These are phyloP conservation scores for Australoheros facetus DNA, from an alignment of 2,797 vertebrate genomes.

Conservation along the genomic window DNA sequence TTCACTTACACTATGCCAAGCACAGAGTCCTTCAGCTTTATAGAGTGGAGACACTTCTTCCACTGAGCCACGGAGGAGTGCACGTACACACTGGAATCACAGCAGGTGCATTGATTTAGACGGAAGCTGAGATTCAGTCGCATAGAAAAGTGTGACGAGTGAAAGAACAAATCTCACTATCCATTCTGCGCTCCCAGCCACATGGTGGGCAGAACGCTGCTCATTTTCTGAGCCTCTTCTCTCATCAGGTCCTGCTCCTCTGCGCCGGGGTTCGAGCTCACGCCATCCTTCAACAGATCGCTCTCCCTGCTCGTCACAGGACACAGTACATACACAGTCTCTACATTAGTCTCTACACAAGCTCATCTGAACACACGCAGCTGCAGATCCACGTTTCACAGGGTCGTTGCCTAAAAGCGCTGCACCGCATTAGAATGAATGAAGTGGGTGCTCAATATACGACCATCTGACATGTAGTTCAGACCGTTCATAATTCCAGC, in stretches of 20 bases:
- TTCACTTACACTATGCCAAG: conserved; percentile 96
- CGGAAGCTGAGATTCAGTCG: neutral
- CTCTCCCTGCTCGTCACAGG: conserved; percentile 79
- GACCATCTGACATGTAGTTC: neutral
- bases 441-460: too few relatives aligned
- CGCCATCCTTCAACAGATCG: conserved; percentile 87
- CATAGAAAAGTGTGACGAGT: rapidly evolving
- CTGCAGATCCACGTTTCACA: too few relatives aligned
- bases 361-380: too few relatives aligned
- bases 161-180: conserved; percentile 79
- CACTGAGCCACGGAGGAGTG: conserved; percentile 97
- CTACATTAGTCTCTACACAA: neutral
- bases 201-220: conserved; percentile 96
- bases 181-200: conserved; percentile 98
- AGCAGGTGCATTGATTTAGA: neutral
- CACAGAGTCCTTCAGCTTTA: conserved; percentile 97
- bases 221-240: conserved; percentile 98
- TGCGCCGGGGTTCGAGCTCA: conserved; percentile 82
- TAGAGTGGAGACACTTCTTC: conserved; percentile 96
- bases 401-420: neutral
- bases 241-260: conserved; percentile 93
- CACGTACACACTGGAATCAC: conserved; percentile 90
- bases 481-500: neutral
- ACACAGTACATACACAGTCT: neutral
- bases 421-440: neutral